Evolutionary conservation across 1,140 invertebrate species (phyloP), one percentile per base, ranked within the genome.

Genomic region (Argopecten irradians): DNA sequence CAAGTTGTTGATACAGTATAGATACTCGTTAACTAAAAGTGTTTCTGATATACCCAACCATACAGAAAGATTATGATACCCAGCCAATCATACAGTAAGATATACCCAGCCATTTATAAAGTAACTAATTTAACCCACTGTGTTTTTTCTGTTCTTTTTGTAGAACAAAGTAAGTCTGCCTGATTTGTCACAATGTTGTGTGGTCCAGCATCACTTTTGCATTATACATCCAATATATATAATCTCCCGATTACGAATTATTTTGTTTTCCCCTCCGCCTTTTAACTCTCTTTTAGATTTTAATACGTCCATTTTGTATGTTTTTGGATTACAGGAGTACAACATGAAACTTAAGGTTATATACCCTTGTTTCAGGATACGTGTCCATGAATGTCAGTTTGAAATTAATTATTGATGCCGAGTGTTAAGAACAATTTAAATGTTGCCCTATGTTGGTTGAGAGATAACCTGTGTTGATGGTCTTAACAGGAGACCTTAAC

Each of bases 121-220:
- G 36, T 39, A 39, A 28, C 55, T 71, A n/a, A 71, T 71, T 71
- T 28, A n/a, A 71, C 22, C n/a, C 28, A 28, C 28, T 71, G 11
- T n/a, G n/a, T n/a, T 71, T 71, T 46, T 71, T 71, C 55, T 71
- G 55, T 71, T 71, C 55, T n/a, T 3, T 71, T 71, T 71, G 55
- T 71, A 71, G 55, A 71, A 71, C 55, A 71, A 71, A 71, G 55
- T 71, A 71, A 71, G 55, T 71, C 55, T 71, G 55, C 55, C 55
- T 71, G 55, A 71, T 71, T 5, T 71, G 55, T 71, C 55, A 71
- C 55, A n/a, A n/a, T 71, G 55, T 71, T 71, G 55, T 71, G 55
- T 71, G 55, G 55, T 71, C n/a, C 55, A 16, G 43, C 19, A 19
- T 46, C 22, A 8, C 43, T 46, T 46, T 46, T 28, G 55, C 55